These are phyloP conservation scores for Streptopelia turtur DNA, from an alignment of 2,797 vertebrate genomes.

Conservation along the genomic window DNA sequence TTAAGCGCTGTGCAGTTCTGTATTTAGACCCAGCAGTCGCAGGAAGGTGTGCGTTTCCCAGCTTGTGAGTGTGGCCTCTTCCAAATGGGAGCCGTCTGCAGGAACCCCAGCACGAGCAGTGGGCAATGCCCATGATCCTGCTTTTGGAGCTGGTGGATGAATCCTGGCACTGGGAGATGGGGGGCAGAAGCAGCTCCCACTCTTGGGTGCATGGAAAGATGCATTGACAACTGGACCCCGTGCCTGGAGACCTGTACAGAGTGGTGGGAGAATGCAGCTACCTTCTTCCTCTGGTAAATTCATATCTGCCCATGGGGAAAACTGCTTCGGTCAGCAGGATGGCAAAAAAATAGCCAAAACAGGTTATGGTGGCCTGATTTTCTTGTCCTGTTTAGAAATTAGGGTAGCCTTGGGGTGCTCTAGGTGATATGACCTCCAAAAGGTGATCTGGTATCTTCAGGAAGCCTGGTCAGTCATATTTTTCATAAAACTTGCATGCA, in stretches of 20 bases:
- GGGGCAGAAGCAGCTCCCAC: neutral
- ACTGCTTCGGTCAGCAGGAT: neutral
- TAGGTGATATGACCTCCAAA: neutral
- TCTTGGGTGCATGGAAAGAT: neutral
- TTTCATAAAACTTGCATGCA: neutral
- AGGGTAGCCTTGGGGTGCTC: neutral
- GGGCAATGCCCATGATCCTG: neutral
- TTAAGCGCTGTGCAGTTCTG: neutral
- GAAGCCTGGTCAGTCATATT: neutral
- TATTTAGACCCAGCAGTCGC: neutral
- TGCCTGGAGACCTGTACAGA: neutral
- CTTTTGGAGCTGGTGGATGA: neutral
- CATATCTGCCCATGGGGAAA: neutral
- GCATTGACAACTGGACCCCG: neutral
- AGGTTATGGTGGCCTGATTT: neutral
- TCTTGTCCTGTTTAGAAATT: neutral
- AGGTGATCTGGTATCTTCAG: neutral
- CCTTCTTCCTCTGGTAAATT: neutral
- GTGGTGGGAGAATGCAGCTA: neutral
- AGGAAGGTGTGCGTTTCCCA: neutral
- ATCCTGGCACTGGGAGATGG: neutral
- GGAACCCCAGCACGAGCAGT: fast-evolving
- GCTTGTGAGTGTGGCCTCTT: fast-evolving
- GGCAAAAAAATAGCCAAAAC: neutral
- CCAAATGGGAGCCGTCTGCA: neutral